Evolutionary conservation across 2,888 invertebrate genomes (phyloP).

Genomic region (Polylopha cassiicola): DNA sequence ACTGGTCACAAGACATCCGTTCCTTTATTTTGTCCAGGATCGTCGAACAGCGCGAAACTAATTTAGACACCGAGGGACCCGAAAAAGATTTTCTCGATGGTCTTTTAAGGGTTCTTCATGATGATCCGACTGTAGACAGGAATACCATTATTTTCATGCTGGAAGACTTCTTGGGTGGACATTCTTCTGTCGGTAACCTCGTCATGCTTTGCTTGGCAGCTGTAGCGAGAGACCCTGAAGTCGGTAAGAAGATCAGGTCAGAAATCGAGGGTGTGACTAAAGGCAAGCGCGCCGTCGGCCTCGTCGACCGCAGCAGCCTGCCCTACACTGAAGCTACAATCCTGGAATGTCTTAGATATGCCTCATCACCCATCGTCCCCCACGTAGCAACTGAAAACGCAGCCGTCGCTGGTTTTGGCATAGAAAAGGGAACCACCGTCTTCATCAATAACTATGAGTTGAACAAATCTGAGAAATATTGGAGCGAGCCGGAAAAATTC

Average conservation of each 20-base stretch:
- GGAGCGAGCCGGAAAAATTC: conserved; percentile 84
- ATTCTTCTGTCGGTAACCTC: conserved; percentile 91
- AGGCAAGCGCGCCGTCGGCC: conserved; percentile 74
- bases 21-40: conserved; percentile 85
- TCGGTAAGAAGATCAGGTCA: conserved; percentile 79
- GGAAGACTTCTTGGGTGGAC: conserved; percentile 92
- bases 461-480: conserved; percentile 84
- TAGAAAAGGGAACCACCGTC: conserved; percentile 87
- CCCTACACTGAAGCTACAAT: conserved; percentile 90
- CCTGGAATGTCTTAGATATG: conserved; percentile 85
- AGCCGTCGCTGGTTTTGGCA: conserved; percentile 82
- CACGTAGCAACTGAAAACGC: conserved; percentile 90
- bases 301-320: conserved; percentile 81
- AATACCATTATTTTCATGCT: conserved; percentile 88
- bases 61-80: conserved; percentile 76
- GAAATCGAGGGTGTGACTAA: conserved; percentile 82
- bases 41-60: conserved; percentile 76
- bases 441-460: conserved; percentile 91
- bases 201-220: conserved; percentile 86
- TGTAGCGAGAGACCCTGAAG: conserved; percentile 80
- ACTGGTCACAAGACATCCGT: conserved; percentile 83
- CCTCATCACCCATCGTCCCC: conserved; percentile 93
- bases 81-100: conserved; percentile 90
- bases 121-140: conserved; percentile 82
- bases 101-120: conserved; percentile 81